These are phyloP conservation scores for Natrix natrix DNA, from an alignment of 2,797 vertebrate genomes.

Conservation along the genomic window DNA sequence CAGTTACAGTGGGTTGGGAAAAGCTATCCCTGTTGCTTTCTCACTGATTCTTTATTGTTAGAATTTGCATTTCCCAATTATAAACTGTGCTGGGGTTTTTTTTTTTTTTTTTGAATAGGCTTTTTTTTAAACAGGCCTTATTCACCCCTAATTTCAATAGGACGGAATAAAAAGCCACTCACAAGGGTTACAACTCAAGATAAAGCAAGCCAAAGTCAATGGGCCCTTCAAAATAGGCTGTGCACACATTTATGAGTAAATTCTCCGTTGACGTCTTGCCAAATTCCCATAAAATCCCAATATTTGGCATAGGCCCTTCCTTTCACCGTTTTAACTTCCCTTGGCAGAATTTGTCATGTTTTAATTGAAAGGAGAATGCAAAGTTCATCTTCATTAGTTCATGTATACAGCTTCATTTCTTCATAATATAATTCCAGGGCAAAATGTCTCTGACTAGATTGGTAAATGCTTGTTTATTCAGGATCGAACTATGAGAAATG, in stretches of 20 bases:
- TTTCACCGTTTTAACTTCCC: conserved; percentile 39
- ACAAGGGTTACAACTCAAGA: conserved; percentile 16
- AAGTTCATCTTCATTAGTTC: conserved; percentile 29
- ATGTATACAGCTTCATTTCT: conserved; percentile 32
- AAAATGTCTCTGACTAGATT: not conserved
- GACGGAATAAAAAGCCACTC: conserved; percentile 38
- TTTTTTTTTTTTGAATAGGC: not conserved
- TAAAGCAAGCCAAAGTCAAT: conserved; percentile 42
- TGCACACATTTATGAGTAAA: conserved; percentile 32
- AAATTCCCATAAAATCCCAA: conserved; percentile 45
- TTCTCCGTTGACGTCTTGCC: conserved; percentile 32
- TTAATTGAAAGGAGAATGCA: conserved; percentile 56
- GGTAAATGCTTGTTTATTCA: not conserved
- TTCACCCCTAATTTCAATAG: conserved; percentile 22
- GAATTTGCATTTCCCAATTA: not conserved
- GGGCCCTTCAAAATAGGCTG: conserved; percentile 34
- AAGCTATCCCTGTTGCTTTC: not conserved
- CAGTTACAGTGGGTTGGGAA: not conserved
- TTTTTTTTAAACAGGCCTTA: conserved; percentile 2
- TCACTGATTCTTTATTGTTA: not conserved
- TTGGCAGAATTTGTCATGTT: conserved; percentile 39
- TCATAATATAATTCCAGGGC: not conserved
- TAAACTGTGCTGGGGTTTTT: not conserved
- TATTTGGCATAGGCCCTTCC: conserved; percentile 39
- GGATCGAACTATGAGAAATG: not conserved